phyloP scores from a whole-genome alignment of 2,888 invertebrate species.

The Catocala fraxini region DNA sequence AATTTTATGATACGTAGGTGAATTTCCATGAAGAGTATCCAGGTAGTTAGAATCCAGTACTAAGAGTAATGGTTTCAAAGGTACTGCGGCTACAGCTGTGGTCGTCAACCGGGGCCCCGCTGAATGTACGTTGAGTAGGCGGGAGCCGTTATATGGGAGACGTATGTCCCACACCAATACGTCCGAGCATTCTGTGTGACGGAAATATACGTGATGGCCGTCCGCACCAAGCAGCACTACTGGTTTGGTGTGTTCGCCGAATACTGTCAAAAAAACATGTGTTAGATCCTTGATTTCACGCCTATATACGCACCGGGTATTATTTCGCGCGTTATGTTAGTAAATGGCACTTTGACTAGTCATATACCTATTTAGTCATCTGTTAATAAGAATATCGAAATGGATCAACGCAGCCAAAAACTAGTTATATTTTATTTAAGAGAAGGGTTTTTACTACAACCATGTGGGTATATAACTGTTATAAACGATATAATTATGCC shows the following conservation, averaged over 20 bases:
- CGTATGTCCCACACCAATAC: conserved; percentile 88
- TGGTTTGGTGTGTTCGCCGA: conserved; percentile 64
- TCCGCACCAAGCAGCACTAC: conserved; percentile 68
- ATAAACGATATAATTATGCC: too few species aligned
- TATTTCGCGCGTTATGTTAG: too few species aligned
- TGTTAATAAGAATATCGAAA: too few species aligned
- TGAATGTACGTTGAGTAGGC: conserved; percentile 83
- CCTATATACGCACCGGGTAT: too few species aligned
- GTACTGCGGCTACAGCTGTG: conserved; percentile 87
- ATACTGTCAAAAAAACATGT: conserved; percentile 59
- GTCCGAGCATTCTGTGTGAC: conserved; percentile 86
- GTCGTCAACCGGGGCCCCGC: conserved; percentile 82
- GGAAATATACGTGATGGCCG: conserved; percentile 73
- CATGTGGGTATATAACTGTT: too few species aligned
- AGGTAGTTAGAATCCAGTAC: conserved; percentile 89
- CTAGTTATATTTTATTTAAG: too few species aligned
- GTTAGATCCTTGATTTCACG: background rate
- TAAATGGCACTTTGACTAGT: too few species aligned
- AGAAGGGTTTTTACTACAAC: too few species aligned
- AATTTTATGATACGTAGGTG: conserved; percentile 70
- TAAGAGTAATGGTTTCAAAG: conserved; percentile 82
- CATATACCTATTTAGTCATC: too few species aligned
- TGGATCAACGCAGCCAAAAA: too few species aligned
- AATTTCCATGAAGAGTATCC: conserved; percentile 85
- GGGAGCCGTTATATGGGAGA: conserved; percentile 72